phyloP scores from a whole-genome alignment of 2,888 invertebrate species.

The Drosophila paranaensis region DNA sequence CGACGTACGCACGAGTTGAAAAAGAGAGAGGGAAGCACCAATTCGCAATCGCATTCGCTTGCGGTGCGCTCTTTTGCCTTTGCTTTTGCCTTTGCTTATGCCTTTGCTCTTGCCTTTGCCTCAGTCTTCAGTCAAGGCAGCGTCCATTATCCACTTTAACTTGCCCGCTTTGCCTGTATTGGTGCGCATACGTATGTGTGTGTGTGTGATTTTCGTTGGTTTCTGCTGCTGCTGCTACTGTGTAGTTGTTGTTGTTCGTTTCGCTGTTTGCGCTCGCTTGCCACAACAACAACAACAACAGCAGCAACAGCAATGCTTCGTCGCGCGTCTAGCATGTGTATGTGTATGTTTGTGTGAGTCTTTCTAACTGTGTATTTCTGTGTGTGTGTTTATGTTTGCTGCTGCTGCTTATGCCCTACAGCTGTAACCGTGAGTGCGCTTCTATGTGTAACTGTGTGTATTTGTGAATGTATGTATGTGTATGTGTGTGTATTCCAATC shows the following conservation, averaged over 20 bases:
- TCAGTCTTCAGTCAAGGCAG: conserved; percentile 36
- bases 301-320: conserved; percentile 47
- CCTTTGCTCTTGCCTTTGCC: conserved; percentile 38
- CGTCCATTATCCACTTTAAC: conserved; percentile 78
- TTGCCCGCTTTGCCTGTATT: conserved; percentile 54
- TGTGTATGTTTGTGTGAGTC: conserved; percentile 36
- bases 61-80: conserved; percentile 44
- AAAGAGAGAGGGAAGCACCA: conserved; percentile 17
- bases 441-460: conserved; percentile 22
- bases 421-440: conserved; percentile 55
- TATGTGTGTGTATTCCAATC: conserved; percentile 70
- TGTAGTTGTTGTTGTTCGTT: conserved; percentile 66
- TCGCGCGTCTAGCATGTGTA: conserved; percentile 31
- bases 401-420: conserved; percentile 53
- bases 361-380: conserved; percentile 18
- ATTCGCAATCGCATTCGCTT: conserved; percentile 36
- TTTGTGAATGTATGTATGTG: conserved; percentile 9
- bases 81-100: conserved; percentile 31
- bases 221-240: conserved; percentile 11
- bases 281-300: conserved; percentile 48
- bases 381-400: conserved; percentile 52
- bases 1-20: conserved; percentile 48
- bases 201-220: conserved; percentile 37
- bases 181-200: conserved; percentile 15
- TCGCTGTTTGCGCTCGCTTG: conserved; percentile 73